Evolutionary conservation across 2,113 vertebrate species (phyloP), one percentile per base, ranked within the genome.

Genomic region (Trochalopteron elliotii): DNA sequence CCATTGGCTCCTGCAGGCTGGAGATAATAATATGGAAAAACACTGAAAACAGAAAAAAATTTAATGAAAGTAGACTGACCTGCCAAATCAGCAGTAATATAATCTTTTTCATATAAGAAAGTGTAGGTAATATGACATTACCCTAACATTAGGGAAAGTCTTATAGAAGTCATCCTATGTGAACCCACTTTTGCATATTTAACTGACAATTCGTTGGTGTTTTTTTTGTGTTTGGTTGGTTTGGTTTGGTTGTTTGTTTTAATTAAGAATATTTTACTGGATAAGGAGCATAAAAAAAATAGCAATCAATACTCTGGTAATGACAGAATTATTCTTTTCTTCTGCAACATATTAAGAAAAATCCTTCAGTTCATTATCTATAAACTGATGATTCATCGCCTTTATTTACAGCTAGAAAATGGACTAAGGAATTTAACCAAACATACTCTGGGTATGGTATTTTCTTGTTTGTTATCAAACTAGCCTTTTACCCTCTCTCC

Each of bases 1-100:
- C 68, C 76, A 81, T 40, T 94, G 85, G 56, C 79, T 96, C 92
- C 90, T 88, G 79, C 71, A 77, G 78, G 24, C 88, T 77, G 60
- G 49, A 88, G 33, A 77, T 10, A 37, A 42, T 47, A 85, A 90
- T 49, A 55, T 12, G 4, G 63, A 74, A 95, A 91, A 95, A 50
- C 64, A 90, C n/a, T 68, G 55, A 91, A 86, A 17, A 67, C 3
- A 55, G 71, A 80, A n/a, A 44, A 86, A 93, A 92, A 92, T 74
- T 67, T 95, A 96, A 77, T 94, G 75, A 93, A 92, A 91, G 70
- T 80, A 67, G 37, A 81, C 44, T 87, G 79, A 76, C 55, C 20
- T 67, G 76, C 80, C 55, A 93, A 90, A 93, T 89, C 70, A 64
- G 25, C 42, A 35, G 15, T 37, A 80, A 27, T 24, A 88, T n/a